phyloP scores from a whole-genome alignment of 2,888 invertebrate genomes.

The Uloborus plumipes region DNA sequence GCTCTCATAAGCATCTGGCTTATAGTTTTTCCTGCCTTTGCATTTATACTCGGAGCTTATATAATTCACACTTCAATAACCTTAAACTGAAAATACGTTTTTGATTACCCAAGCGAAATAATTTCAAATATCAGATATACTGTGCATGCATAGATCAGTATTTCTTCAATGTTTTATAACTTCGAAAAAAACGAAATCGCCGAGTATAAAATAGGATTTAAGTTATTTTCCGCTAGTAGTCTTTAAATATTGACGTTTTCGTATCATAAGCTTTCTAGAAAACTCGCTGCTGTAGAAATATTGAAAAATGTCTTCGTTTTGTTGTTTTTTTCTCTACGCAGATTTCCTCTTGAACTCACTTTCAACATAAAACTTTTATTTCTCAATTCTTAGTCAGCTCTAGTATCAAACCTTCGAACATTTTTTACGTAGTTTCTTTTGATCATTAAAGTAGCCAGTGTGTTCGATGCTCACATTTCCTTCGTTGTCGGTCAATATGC shows the following conservation, averaged over 20 bases:
- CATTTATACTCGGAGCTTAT: no score
- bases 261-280: conserved; percentile 25
- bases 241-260: conserved; percentile 46
- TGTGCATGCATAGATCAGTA: no score
- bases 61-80: no score
- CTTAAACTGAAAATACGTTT: no score
- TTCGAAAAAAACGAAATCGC: neutral
- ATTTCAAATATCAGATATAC: no score
- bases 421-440: conserved; percentile 41
- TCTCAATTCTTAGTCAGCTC: conserved; percentile 28
- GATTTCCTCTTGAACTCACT: conserved; percentile 27
- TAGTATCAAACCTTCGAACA: conserved; percentile 26
- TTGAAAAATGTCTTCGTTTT: conserved; percentile 42
- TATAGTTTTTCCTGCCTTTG: no score
- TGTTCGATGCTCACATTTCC: conserved; percentile 57
- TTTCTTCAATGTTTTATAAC: no score
- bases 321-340: neutral
- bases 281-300: conserved; percentile 39
- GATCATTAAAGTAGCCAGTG: conserved; percentile 55
- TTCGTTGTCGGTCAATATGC: conserved; percentile 46
- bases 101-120: no score
- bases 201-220: neutral
- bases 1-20: no score
- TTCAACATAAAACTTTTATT: conserved; percentile 42
- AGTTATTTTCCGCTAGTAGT: conserved; percentile 34